A percentile compares a stretch with the other conserved stretches of the same genome.
Evolutionary conservation across 2,113 vertebrate species (phyloP).

Genomic region (Antidorcas marsupialis): DNA sequence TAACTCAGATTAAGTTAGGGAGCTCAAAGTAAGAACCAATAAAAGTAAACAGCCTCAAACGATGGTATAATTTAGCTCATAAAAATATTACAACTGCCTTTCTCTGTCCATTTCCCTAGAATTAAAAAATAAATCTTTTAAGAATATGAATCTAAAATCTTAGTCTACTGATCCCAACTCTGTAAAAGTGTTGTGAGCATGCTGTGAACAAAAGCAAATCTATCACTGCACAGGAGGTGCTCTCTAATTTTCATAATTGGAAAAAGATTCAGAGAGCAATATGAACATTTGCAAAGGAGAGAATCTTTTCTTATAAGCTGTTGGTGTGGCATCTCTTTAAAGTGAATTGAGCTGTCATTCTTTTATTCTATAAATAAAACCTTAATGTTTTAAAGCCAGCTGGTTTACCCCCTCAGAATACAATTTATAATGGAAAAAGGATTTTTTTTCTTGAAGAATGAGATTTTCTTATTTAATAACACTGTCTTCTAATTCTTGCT

Average conservation of each 20-base stretch:
- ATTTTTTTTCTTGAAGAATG: slow-evolving; percentile 54
- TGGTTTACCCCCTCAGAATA: slow-evolving; percentile 40
- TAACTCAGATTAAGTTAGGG: not conserved
- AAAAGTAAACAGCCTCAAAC: not conserved
- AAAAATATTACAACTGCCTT: not conserved
- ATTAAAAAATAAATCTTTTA: not conserved
- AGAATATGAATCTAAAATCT: not conserved
- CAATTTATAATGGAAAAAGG: slow-evolving; percentile 55
- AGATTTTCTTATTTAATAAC: slow-evolving; percentile 12
- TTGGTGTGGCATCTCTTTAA: slow-evolving; percentile 31
- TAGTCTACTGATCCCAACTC: not conserved
- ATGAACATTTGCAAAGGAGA: slow-evolving; percentile 41
- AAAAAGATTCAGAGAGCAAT: slow-evolving; percentile 38
- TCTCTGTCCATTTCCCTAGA: not conserved
- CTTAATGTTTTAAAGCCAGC: slow-evolving; percentile 47
- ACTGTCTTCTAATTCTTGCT: slow-evolving; percentile 33
- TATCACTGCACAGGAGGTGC: not conserved
- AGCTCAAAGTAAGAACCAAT: not conserved
- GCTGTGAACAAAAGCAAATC: slow-evolving; percentile 10
- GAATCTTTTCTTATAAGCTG: not conserved
- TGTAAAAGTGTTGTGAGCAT: not conserved
- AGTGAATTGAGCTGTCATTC: slow-evolving; percentile 49
- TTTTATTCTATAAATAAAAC: slow-evolving; percentile 48
- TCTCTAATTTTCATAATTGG: slow-evolving; percentile 10
- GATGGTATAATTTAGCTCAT: not conserved